Evolutionary conservation across 1,140 invertebrate species (phyloP).

Genomic region (Macrostomum lignano): DNA sequence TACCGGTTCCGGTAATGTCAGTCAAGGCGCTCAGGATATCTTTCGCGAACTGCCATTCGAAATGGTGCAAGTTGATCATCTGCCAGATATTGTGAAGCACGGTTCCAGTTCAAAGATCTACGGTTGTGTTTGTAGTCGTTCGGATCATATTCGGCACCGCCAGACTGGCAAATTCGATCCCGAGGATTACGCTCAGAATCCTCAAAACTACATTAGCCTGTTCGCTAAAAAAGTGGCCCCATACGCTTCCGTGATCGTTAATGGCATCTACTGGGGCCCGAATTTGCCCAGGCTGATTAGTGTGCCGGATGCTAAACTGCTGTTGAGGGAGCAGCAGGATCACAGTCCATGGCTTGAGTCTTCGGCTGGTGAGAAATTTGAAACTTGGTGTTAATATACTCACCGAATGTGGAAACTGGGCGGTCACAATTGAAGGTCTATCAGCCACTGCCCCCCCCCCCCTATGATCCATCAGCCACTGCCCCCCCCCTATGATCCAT

Average conservation of each 20-base stretch:
- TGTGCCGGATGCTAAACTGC: constrained; percentile 80
- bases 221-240: constrained; percentile 91
- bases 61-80: constrained; percentile 70
- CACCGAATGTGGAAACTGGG: no score
- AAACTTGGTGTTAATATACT: background rate
- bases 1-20: constrained; percentile 54
- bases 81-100: constrained; percentile 75
- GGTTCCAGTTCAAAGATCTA: constrained; percentile 87
- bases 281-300: constrained; percentile 77
- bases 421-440: no score
- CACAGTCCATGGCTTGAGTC: constrained; percentile 64
- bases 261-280: constrained; percentile 93
- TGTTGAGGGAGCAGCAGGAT: constrained; percentile 51
- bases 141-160: constrained; percentile 66
- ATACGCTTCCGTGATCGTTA: constrained; percentile 77
- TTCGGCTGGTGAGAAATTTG: constrained; percentile 28
- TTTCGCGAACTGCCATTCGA: constrained; percentile 88
- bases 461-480: no score
- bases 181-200: constrained; percentile 64
- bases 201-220: constrained; percentile 69
- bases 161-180: constrained; percentile 56
- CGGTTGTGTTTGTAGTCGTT: constrained; percentile 58
- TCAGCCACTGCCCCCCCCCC: no score
- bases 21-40: constrained; percentile 72
- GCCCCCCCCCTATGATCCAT: no score